Evolutionary conservation across 2,113 vertebrate species (phyloP).

Genomic region (Muntiacus muntjak): DNA sequence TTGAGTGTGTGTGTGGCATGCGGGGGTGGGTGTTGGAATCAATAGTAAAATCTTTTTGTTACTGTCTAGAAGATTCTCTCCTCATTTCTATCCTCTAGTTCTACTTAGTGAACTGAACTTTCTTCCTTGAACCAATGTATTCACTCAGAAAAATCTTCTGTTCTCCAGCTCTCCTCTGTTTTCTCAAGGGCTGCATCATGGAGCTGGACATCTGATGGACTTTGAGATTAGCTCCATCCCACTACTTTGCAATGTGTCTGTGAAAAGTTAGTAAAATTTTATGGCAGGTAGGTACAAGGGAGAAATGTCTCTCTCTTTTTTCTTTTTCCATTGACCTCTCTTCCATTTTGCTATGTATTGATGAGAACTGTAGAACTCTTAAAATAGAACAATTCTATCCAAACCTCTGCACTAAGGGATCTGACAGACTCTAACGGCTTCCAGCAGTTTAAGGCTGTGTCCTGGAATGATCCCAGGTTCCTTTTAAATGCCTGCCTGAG

Average conservation of each 20-base stretch:
- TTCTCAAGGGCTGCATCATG: neutral
- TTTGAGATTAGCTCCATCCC: neutral
- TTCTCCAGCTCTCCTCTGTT: neutral
- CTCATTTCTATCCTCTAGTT: neutral
- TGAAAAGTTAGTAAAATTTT: neutral
- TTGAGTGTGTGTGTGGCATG: neutral
- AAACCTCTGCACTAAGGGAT: neutral
- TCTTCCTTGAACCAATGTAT: neutral
- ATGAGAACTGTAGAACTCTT: neutral
- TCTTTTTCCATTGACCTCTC: neutral
- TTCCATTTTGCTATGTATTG: neutral
- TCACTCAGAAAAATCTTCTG: neutral
- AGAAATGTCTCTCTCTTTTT: no score
- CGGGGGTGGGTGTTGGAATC: rapidly evolving
- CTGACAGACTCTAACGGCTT: neutral
- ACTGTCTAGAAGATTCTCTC: neutral
- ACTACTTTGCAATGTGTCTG: neutral
- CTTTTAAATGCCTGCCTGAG: neutral
- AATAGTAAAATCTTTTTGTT: neutral
- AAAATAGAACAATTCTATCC: neutral
- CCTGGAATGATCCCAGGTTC: neutral
- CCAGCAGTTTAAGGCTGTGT: neutral
- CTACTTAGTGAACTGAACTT: neutral
- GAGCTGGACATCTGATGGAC: neutral
- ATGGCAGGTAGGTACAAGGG: neutral